These are phyloP conservation scores for Artibeus lituratus DNA, from an alignment of 2,797 vertebrate species.

Conservation along the genomic window DNA sequence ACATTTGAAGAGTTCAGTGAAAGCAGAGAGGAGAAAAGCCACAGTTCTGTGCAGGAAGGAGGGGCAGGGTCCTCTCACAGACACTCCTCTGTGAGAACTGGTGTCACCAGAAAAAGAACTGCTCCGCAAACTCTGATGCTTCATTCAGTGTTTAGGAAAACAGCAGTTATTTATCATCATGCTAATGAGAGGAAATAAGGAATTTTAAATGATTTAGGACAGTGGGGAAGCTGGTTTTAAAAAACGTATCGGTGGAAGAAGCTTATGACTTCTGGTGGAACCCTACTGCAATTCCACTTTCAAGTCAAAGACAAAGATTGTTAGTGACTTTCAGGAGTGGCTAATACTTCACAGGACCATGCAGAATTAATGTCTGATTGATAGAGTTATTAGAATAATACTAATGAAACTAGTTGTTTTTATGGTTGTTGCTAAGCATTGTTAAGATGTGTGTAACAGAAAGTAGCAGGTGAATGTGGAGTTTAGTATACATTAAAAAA, in stretches of 20 bases:
- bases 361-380: neutral
- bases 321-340: neutral
- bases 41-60: neutral
- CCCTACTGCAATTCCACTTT: neutral
- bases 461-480: neutral
- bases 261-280: neutral
- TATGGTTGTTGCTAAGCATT: neutral
- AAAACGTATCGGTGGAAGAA: neutral
- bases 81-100: neutral
- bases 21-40: neutral
- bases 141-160: neutral
- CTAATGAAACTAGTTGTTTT: neutral
- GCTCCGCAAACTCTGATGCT: neutral
- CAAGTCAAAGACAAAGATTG: neutral
- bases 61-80: neutral
- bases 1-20: neutral
- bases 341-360: neutral
- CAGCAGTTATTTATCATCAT: neutral
- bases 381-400: neutral
- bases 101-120: neutral
- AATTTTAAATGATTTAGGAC: neutral
- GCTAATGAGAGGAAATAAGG: neutral
- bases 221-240: neutral
- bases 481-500: neutral
- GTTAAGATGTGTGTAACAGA: neutral